Base-by-base conservation (phyloP, 2,797 vertebrate species). In the Eremophila alpestris region DNA sequence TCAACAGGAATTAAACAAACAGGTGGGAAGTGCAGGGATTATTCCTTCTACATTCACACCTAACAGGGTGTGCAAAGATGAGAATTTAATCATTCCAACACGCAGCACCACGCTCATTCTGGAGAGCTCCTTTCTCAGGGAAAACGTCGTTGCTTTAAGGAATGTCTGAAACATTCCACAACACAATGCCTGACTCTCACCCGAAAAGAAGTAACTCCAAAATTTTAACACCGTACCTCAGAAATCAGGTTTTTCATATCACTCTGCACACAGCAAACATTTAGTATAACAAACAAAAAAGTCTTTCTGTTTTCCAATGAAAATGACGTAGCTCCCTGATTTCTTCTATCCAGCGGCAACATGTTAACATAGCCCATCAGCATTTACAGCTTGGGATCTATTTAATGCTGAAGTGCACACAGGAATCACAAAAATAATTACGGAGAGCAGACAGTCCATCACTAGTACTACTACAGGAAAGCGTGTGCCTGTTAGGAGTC, bases 121-220 rank as follows among this genome's bases (percentile, higher is more conserved):
- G 91, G 87, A 94, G 70, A 96, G 75, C 79, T 92, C 82, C 73
- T 45, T 63, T 90, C 67, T 64, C 74, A 24, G 29, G 34, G 19
- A 21, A 59, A 84, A 94, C 19, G 2, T 48, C 1, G 0, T 6
- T 54, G 38, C 43, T 78, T 67, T 73, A 62, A 49, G 52, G 12
- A 64, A 20, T 19, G 26, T 24, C 17, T 51, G 18, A 67, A 65
- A 56, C 40, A 68, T 22, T 34, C 29, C 52, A n/a, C 29, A n/a
- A 27, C 32, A 56, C n/a, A 77, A 56, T 15, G 7, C 12, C 34
- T 43, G 45, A n/a, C 16, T 79, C 41, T 23, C 60, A 49, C 5
- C 4, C 26, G n/a, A 18, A 54, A 87, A 56, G 13, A 43, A 81
- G 2, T 12, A 58, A 34, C 43, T 74, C n/a, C 32, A 46, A 46